These are phyloP conservation scores for Drosophila leonis DNA, from an alignment of 2,888 invertebrate species.

Conservation along the genomic window DNA sequence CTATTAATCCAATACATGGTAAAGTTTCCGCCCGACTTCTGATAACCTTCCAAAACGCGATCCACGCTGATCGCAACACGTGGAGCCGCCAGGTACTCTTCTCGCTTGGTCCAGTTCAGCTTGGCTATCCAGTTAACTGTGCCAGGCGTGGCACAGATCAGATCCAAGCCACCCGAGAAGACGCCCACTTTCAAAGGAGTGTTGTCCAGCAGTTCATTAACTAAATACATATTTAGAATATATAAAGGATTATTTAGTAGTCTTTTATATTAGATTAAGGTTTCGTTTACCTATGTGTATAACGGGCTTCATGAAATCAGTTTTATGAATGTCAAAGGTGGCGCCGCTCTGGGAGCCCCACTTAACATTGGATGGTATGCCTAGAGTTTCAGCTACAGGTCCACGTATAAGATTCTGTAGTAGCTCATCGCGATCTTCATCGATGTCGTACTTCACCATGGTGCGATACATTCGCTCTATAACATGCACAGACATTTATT, in stretches of 20 bases:
- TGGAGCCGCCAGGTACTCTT: conserved; percentile 87
- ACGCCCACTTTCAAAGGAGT: conserved; percentile 90
- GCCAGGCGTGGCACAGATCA: conserved; percentile 94
- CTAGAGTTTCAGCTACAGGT: conserved; percentile 88
- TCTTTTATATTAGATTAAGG: neutral
- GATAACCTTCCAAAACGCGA: conserved; percentile 89
- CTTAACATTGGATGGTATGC: conserved; percentile 88
- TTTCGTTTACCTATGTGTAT: conserved; percentile 87
- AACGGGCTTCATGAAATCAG: conserved; percentile 94
- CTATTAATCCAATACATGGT: conserved; percentile 85
- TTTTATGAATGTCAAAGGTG: conserved; percentile 88
- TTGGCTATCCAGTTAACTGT: conserved; percentile 91
- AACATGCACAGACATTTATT: no score
- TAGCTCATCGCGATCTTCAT: conserved; percentile 75
- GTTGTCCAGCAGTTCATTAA: conserved; percentile 89
- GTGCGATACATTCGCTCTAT: conserved; percentile 68
- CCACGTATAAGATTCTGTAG: conserved; percentile 90
- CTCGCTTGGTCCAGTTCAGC: conserved; percentile 88
- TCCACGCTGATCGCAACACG: conserved; percentile 88
- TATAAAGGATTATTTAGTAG: neutral
- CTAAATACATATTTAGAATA: conserved; percentile 86
- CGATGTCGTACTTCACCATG: conserved; percentile 76
- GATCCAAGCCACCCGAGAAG: conserved; percentile 92
- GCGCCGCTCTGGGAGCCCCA: conserved; percentile 88
- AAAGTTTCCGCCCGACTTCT: conserved; percentile 87